phyloP scores from a whole-genome alignment of 2,113 vertebrate genomes.

The Lipophrys pholis region DNA sequence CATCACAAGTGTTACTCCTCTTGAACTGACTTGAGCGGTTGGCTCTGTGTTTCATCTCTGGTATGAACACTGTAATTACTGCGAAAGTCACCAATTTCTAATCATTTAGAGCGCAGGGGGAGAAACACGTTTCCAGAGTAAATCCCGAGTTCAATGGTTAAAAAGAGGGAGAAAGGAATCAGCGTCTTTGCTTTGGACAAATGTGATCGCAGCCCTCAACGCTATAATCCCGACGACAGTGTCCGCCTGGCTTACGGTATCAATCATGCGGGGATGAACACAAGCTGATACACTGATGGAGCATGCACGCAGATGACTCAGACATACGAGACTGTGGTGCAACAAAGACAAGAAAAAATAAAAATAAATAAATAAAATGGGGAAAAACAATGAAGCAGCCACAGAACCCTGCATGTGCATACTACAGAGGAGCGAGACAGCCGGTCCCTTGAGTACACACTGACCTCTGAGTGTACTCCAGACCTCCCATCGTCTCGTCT shows the following conservation, averaged over 20 bases:
- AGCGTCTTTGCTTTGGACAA: constrained; percentile 19
- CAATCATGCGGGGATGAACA: constrained; percentile 41
- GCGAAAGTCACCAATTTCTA: too few species aligned
- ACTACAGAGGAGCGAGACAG: constrained; percentile 43
- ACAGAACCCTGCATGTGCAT: constrained; percentile 27
- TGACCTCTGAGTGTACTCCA: constrained; percentile 71
- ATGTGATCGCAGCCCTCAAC: constrained; percentile 19
- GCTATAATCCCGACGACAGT: constrained; percentile 15
- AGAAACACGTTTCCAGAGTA: too few species aligned
- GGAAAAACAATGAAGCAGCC: constrained; percentile 48
- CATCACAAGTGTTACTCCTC: constrained; percentile 22
- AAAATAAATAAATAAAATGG: too few species aligned
- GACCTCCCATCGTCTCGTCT: constrained; percentile 66
- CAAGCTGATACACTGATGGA: constrained; percentile 20
- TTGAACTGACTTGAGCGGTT: constrained; percentile 10
- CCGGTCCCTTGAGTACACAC: constrained; percentile 57
- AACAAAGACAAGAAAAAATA: constrained; percentile 12
- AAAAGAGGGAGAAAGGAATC: constrained; percentile 1
- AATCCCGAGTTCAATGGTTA: too few species aligned
- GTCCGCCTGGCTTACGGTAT: constrained; percentile 30
- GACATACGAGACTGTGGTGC: background rate
- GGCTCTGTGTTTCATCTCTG: background rate
- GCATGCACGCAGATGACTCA: background rate
- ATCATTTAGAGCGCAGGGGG: too few species aligned
- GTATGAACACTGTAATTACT: constrained; percentile 2